phyloP scores from a whole-genome alignment of 2,113 vertebrate genomes.

The Ursus arctos region DNA sequence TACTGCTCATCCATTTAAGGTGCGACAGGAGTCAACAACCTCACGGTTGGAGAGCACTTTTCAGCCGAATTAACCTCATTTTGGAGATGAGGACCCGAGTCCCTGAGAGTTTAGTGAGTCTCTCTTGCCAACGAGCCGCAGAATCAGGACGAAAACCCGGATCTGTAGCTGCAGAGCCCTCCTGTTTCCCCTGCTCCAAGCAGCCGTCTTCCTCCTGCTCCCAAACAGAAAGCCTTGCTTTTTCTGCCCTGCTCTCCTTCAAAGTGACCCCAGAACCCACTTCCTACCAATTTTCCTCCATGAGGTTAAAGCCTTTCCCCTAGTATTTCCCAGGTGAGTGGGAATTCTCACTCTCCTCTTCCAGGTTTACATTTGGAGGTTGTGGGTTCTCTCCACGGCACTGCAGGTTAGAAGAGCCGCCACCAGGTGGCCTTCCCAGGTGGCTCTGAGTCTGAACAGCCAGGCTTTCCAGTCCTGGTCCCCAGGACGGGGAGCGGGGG shows the following conservation, averaged over 20 bases:
- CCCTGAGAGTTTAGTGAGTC: background rate
- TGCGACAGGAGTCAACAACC: background rate
- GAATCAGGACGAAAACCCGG: background rate
- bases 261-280: background rate
- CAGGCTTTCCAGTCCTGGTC: background rate
- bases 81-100: background rate
- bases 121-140: background rate
- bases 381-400: background rate
- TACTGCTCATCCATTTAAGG: background rate
- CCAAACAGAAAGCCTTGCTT: background rate
- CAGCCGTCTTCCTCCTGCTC: background rate
- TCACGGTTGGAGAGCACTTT: background rate
- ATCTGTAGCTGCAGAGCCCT: background rate
- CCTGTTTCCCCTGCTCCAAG: background rate
- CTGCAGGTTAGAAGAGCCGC: background rate
- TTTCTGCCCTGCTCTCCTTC: background rate
- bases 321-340: background rate
- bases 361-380: background rate
- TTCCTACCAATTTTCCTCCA: background rate
- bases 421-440: background rate
- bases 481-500: background rate
- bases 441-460: background rate
- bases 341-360: background rate
- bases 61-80: background rate
- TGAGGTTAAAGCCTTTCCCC: background rate